Evolutionary conservation across 2,888 invertebrate genomes (phyloP), one percentile per base, ranked within the genome.

Genomic region (Pinctada fucata): DNA sequence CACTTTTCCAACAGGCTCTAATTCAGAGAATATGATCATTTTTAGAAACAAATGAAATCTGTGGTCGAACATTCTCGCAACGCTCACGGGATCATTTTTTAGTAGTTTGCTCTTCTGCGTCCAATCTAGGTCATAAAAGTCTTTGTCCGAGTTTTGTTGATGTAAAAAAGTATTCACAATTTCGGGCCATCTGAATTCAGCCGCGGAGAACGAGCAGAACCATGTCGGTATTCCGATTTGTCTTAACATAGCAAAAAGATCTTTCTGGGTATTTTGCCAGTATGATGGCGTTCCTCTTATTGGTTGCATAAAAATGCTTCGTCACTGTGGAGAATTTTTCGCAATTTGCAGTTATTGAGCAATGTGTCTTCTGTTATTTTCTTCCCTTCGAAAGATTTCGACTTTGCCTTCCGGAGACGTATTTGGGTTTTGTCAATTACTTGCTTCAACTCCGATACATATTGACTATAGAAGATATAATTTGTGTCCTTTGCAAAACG

Each of bases 391-490:
- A 49, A 52, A 48, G 50, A 13, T 50, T 51, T 67, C n/a, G n/a
- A 6, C 13, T 51, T 52, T n/a, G 78, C 47, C 74, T 82, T 82
- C 4, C 82, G 69, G 3, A 79, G n/a, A 6, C 76, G 68, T 58
- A 80, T 80, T 13, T 72, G 76, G 31, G 31, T 31, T 31, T 31
- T 31, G 31, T 31, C 31, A 31, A 31, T 31, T 0, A 31, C 31
- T 31, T 13, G 49, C 3, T 79, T 63, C 48, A 82, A 51, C 70
- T 82, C 82, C 10, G 69, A 72, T n/a, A 77, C 4, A 50, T 79
- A 82, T 31, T 82, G 82, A 31, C 67, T 68, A 64, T 58, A 79
- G 51, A 79, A 82, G 8, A 82, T 69, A 65, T 75, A 79, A 48
- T 71, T 64, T 3, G 58, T 47, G 64, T 82, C 78, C 58, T 45